Conservation (phyloP, 2,797 vertebrate genomes). For the Enteromius thamalakanensis region DNA sequence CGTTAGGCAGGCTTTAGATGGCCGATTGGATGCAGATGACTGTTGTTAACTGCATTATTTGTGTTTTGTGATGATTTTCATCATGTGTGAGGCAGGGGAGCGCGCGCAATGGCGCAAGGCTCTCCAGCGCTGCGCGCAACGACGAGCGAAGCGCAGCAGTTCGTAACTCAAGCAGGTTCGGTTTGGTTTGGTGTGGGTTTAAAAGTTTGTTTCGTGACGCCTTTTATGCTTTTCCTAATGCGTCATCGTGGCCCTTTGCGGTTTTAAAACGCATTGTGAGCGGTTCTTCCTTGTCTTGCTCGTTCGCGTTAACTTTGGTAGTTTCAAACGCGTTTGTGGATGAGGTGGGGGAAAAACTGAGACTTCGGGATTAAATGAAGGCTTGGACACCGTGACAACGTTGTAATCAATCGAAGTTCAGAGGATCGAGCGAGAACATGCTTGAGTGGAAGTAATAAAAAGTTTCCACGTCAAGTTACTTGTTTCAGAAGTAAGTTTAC, state of each 20-base stretch:
- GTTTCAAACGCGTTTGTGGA: conserved; percentile 77
- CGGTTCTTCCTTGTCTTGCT: conserved; percentile 82
- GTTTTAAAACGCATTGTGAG: conserved; percentile 87
- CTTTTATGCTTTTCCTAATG: conserved; percentile 67
- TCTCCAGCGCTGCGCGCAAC: conserved; percentile 78
- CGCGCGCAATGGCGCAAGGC: conserved; percentile 86
- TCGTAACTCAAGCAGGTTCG: conserved; percentile 39
- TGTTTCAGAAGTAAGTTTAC: neutral
- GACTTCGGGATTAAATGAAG: neutral
- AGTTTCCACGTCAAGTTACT: neutral
- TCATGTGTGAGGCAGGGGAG: conserved; percentile 67
- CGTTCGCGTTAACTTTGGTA: conserved; percentile 88
- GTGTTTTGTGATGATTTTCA: conserved; percentile 9
- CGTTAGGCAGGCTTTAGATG: conserved; percentile 7
- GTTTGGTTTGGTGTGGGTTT: neutral
- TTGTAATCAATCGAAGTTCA: neutral
- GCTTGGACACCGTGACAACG: neutral
- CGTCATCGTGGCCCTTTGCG: conserved; percentile 76
- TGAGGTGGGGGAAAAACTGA: neutral
- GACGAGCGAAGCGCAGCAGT: conserved; percentile 80
- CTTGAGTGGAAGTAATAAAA: neutral
- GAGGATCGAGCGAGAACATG: neutral
- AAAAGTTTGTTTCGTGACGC: conserved; percentile 48
- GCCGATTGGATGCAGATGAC: conserved; percentile 21
- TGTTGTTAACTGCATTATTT: conserved; percentile 53